phyloP scores from a whole-genome alignment of 2,888 invertebrate species.

The Andrena chrysosceles region DNA sequence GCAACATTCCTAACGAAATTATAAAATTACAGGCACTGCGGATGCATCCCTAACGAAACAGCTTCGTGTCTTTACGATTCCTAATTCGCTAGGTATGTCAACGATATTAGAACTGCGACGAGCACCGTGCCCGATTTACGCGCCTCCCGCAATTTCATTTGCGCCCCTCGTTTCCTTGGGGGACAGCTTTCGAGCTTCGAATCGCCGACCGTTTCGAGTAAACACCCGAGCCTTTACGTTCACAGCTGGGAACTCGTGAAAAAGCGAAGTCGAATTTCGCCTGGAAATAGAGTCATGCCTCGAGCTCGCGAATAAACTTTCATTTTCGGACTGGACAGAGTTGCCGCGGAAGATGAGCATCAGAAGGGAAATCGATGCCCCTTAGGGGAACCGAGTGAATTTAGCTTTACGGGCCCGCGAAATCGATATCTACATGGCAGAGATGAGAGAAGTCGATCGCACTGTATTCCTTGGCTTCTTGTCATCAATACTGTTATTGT shows the following conservation, averaged over 20 bases:
- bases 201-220: conserved; percentile 20
- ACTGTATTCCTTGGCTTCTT: not conserved
- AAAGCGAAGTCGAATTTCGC: not conserved
- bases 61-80: not conserved
- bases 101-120: conserved; percentile 11
- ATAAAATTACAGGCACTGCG: not conserved
- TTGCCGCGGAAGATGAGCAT: not conserved
- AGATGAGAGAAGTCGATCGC: not conserved
- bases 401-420: conserved; percentile 6
- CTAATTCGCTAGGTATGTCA: not conserved
- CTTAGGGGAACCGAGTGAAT: conserved; percentile 1
- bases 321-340: not conserved
- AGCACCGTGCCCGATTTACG: conserved; percentile 6
- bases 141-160: conserved; percentile 10
- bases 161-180: not conserved
- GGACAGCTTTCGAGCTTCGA: not conserved
- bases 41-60: conserved; percentile 5
- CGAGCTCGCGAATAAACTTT: conserved; percentile 7
- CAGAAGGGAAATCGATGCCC: not conserved
- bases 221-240: not conserved
- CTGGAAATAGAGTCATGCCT: not conserved
- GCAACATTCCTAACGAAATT: not conserved
- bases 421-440: conserved; percentile 20
- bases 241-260: not conserved
- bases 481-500: conserved; percentile 41